phyloP scores from a whole-genome alignment of 2,888 invertebrate genomes.

The Branchipolynoe longqiensis region DNA sequence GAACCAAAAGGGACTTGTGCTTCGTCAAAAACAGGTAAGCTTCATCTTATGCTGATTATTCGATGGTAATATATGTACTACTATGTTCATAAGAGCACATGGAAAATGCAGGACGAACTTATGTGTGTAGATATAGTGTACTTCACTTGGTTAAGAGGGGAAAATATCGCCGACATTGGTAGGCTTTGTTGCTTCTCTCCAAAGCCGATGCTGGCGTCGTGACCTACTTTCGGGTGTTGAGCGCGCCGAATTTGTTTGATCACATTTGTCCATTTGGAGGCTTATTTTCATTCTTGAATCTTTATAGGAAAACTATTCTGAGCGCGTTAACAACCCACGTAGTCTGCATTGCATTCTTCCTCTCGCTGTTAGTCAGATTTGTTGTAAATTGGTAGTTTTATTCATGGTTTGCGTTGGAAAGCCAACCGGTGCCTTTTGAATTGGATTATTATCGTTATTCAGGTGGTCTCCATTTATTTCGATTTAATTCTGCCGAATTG shows the following conservation, averaged over 20 bases:
- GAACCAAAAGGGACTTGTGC: background rate
- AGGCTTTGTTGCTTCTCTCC: background rate
- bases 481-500: too few species aligned
- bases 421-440: too few species aligned
- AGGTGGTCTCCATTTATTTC: too few species aligned
- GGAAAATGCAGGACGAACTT: background rate
- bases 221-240: background rate
- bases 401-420: too few species aligned
- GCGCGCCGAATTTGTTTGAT: background rate
- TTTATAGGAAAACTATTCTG: too few species aligned
- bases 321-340: too few species aligned
- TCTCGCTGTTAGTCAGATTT: too few species aligned
- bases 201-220: background rate
- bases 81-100: background rate
- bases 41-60: background rate
- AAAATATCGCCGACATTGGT: background rate
- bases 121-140: background rate
- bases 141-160: background rate
- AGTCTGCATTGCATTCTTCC: too few species aligned
- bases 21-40: background rate
- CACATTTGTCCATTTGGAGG: background rate
- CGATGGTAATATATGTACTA: background rate
- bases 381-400: too few species aligned
- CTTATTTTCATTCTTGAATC: background rate
- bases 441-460: too few species aligned